These are phyloP conservation scores for Molossus molossus DNA, from an alignment of 2,797 vertebrate genomes.

Conservation along the genomic window DNA sequence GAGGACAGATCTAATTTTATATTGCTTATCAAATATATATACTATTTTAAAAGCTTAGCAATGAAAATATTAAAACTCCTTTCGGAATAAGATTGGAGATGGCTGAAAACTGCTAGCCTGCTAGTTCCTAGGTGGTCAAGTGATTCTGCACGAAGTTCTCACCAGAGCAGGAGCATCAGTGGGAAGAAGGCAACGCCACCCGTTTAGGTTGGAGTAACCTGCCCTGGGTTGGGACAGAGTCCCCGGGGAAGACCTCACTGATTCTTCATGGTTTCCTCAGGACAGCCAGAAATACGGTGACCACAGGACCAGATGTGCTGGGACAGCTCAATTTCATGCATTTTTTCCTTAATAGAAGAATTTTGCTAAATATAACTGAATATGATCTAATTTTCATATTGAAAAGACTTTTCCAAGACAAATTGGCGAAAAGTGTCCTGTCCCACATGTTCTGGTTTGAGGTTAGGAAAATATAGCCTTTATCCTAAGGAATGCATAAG, in stretches of 20 bases:
- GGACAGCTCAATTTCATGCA: neutral
- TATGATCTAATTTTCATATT: conserved; percentile 70
- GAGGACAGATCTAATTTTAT: neutral
- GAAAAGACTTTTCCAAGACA: conserved; percentile 71
- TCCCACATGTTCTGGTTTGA: conserved; percentile 76
- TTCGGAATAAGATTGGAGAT: neutral
- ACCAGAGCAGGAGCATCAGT: neutral
- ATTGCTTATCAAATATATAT: neutral
- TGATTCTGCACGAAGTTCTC: neutral
- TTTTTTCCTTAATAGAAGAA: conserved; percentile 56
- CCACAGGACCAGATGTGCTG: neutral
- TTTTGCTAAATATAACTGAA: conserved; percentile 79
- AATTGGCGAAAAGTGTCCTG: conserved; percentile 23
- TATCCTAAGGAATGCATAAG: conserved; percentile 65
- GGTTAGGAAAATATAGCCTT: conserved; percentile 76
- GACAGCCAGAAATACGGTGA: neutral
- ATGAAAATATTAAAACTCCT: neutral
- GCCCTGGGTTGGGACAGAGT: neutral
- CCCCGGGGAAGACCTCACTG: neutral
- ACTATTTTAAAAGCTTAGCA: neutral
- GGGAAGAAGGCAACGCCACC: neutral
- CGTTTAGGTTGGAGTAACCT: neutral
- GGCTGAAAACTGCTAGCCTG: neutral
- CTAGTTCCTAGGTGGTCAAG: neutral
- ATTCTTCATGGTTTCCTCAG: neutral